Evolutionary conservation across 1,140 invertebrate species (phyloP).

Genomic region (Eriocheir sinensis): DNA sequence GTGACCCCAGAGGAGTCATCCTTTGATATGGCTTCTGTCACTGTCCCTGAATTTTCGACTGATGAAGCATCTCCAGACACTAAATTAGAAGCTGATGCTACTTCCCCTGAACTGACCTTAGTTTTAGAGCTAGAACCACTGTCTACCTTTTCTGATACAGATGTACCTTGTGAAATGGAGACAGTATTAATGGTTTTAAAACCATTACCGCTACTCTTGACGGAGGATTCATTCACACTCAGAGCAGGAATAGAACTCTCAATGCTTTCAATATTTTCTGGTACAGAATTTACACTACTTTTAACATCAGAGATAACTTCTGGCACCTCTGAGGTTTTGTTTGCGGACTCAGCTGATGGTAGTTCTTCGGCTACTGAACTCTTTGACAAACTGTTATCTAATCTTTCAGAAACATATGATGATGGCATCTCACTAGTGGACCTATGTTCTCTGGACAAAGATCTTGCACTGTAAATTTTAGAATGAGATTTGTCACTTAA

Average conservation of each 20-base stretch:
- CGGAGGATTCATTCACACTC: not conserved
- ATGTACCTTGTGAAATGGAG: not conserved
- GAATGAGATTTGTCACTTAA: conserved; percentile 18
- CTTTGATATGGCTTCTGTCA: not conserved
- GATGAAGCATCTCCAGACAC: not conserved
- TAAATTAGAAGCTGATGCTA: not conserved
- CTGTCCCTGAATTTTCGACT: not conserved
- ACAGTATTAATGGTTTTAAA: not conserved
- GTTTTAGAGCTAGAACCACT: not conserved
- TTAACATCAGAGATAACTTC: conserved; percentile 1
- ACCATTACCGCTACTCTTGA: not conserved
- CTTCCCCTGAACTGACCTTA: not conserved
- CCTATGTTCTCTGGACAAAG: not conserved
- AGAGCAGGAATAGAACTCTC: not conserved
- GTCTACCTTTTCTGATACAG: conserved; percentile 8
- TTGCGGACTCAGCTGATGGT: conserved; percentile 28
- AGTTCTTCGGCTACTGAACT: conserved; percentile 61
- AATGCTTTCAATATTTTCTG: conserved; percentile 4
- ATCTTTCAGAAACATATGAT: conserved; percentile 44
- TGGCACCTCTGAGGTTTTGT: conserved; percentile 19
- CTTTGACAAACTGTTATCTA: conserved; percentile 29
- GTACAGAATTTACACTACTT: not conserved
- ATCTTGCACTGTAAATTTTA: not conserved
- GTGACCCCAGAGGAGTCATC: not conserved
- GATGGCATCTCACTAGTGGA: not conserved